Evolutionary conservation across 1,140 invertebrate genomes (phyloP), one percentile per base, ranked within the genome.

Genomic region (Hypothenemus hampei): DNA sequence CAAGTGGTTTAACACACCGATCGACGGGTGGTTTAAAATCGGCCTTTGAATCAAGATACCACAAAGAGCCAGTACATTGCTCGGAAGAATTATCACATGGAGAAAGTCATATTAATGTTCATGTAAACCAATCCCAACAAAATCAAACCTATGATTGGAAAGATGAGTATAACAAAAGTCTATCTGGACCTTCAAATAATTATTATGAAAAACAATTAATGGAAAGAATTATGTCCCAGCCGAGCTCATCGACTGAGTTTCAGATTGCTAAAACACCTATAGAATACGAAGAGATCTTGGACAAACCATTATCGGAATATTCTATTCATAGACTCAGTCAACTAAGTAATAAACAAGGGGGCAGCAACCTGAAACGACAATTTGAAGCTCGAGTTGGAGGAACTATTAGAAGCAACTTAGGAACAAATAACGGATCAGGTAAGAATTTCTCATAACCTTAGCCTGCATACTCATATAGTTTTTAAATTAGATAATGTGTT

Each of bases 331-430:
- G 47, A 20, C 21, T 57, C 6, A 35, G 19, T 20, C 5, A 33
- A 10, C 29, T 57, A 2, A 46, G 23, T 44, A 48, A 41, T 23
- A 23, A 21, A 22, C 39, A 51, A 8, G 31, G 40, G 26, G 55
- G 47, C 4, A 45, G 29, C 24, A 57, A 57, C 37, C 26, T 50
- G 21, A 44, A 33, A 35, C 44, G 23, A 35, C 29, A 33, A 26
- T 57, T 50, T 45, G 55, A 57, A 22, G 55, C 55, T 44, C 21
- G 55, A 44, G 51, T 26, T 23, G 55, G 55, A 4, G 55, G 47
- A 26, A 46, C 46, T 18, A 19, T 29, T 8, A 35, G 39, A 21
- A 50, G 39, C 16, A 56, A 46, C 23, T 24, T 56, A 20, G 53
- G 44, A 13, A 24, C 16, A n/a, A 31, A 24, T 41, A 13, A 18